phyloP scores from a whole-genome alignment of 1,140 invertebrate genomes.

The Cepaea nemoralis region DNA sequence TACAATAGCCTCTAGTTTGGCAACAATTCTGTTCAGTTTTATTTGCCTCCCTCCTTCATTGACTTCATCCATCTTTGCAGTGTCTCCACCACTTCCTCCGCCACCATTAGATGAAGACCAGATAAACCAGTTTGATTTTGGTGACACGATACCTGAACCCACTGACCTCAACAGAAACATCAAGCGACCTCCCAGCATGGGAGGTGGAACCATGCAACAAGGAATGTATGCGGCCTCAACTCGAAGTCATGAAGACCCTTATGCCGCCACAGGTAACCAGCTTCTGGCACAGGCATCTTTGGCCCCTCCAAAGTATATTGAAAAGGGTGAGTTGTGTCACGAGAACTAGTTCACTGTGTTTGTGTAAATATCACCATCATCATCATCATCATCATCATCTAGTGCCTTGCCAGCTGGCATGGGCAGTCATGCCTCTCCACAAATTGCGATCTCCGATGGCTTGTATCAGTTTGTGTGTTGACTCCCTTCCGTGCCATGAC shows the following conservation, averaged over 20 bases:
- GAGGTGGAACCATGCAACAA: neutral
- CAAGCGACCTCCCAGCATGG: conserved; percentile 3
- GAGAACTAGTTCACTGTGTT: neutral
- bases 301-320: conserved; percentile 28
- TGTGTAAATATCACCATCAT: neutral
- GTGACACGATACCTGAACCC: neutral
- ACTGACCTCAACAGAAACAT: conserved; percentile 9
- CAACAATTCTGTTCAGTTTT: too few species aligned
- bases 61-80: conserved; percentile 13
- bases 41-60: conserved; percentile 20
- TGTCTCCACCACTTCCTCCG: neutral
- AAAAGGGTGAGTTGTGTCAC: conserved; percentile 25
- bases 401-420: too few species aligned
- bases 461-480: too few species aligned
- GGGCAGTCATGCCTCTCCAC: too few species aligned
- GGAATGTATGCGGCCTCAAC: too few species aligned
- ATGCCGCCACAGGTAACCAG: conserved; percentile 32
- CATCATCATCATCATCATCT: too few species aligned
- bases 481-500: too few species aligned
- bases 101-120: conserved; percentile 31
- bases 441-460: too few species aligned
- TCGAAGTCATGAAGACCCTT: conserved; percentile 8
- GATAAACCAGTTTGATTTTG: conserved; percentile 1
- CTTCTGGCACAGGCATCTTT: conserved; percentile 21
- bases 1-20: too few species aligned